Evolutionary conservation across 2,113 vertebrate genomes (phyloP), one percentile per base, ranked within the genome.

Genomic region (Tautogolabrus adspersus): DNA sequence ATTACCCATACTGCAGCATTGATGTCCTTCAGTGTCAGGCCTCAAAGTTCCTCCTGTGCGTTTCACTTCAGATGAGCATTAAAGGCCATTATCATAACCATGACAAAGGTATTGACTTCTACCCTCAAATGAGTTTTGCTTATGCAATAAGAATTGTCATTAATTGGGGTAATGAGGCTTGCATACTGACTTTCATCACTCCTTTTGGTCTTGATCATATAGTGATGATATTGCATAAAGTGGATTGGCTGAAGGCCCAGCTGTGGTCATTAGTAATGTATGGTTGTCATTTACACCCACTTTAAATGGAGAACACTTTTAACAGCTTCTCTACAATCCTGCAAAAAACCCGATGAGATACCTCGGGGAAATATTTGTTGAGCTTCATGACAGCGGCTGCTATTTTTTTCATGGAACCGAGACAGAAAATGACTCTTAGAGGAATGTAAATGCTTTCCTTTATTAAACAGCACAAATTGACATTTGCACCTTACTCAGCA

Each of bases 151-250:
- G 84, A 90, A 90, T 79, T 56, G 75, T 68, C 88, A 91, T 93
- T 92, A 89, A 93, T 92, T 91, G 88, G 74, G 86, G 86, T 92
- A 93, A 93, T 92, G 92, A 92, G 87, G 91, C 88, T 66, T 91
- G 77, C 72, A 58, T 38, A 67, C 90, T 79, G 83, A 88, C 90
- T 91, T 88, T 87, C 86, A 79, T 26, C 77, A 67, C 71, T 73
- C 82, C 77, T 83, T 90, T 89, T 87, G 64, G 82, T 91, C 85
- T 91, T 75, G 85, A 83, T 91, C 87, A 85, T 85, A 80, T 69
- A 84, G 82, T 90, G 90, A 91, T 91, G 91, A 89, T 88, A 80
- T 87, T 57, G 83, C 86, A 88, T 74, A 71, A 88, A 82, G 77
- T 61, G 26, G 57, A 77, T 66, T 83, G 82, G 75, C 87, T 87